phyloP scores from a whole-genome alignment of 1,140 invertebrate genomes.

The Periplaneta americana region DNA sequence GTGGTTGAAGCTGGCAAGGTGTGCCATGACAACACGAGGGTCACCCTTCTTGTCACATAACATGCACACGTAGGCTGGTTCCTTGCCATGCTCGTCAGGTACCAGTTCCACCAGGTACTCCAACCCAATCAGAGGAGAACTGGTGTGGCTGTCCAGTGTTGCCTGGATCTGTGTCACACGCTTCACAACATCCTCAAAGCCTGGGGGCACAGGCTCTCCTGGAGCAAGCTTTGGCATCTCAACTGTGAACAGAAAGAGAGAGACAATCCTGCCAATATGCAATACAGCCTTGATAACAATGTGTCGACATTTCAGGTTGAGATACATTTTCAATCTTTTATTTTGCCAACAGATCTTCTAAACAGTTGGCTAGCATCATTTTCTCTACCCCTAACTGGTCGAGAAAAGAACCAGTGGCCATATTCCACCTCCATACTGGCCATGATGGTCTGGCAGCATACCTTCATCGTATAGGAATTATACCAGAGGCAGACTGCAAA shows the following conservation, averaged over 20 bases:
- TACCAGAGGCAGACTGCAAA: no score
- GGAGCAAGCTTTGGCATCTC: slow-evolving; percentile 28
- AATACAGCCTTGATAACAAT: no score
- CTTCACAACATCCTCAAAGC: slow-evolving; percentile 57
- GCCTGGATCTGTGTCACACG: slow-evolving; percentile 49
- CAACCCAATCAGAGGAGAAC: slow-evolving; percentile 45
- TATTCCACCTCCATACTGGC: no score
- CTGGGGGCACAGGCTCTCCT: slow-evolving; percentile 63
- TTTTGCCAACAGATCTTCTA: no score
- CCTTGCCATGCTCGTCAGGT: slow-evolving; percentile 50
- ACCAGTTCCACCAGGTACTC: slow-evolving; percentile 67
- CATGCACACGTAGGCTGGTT: slow-evolving; percentile 65
- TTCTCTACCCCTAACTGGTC: no score
- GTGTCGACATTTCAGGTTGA: no score
- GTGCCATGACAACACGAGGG: slow-evolving; percentile 65
- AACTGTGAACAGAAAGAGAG: neutral
- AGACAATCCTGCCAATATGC: no score
- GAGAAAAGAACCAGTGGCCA: no score
- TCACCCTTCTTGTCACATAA: slow-evolving; percentile 71
- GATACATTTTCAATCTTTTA: no score
- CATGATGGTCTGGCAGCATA: no score
- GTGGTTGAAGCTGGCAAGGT: slow-evolving; percentile 67
- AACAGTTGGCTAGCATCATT: no score
- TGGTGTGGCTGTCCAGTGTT: slow-evolving; percentile 41
- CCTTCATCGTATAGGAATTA: no score